Conservation (phyloP, 2,888 invertebrate species). For the Falcaria lacertinaria region DNA sequence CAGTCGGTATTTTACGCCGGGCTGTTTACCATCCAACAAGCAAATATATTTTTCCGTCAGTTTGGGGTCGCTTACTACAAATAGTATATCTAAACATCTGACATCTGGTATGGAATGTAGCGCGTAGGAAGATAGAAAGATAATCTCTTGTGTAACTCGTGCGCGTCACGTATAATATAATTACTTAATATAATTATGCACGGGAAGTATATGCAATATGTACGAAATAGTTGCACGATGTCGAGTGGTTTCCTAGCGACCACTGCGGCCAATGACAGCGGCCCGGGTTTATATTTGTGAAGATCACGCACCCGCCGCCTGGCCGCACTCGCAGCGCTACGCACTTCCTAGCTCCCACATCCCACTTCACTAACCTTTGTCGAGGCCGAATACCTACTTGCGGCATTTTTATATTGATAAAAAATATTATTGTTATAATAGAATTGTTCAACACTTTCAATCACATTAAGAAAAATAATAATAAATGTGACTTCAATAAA, state of each 20-base stretch:
- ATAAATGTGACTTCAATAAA: too few species aligned
- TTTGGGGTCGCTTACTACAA: background rate
- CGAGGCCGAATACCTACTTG: slow-evolving; percentile 23
- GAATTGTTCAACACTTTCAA: too few species aligned
- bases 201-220: background rate
- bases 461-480: too few species aligned
- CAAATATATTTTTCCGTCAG: too few species aligned
- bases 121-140: background rate
- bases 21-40: too few species aligned
- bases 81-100: too few species aligned
- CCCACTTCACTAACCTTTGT: slow-evolving; percentile 22
- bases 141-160: slow-evolving; percentile 14
- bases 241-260: background rate
- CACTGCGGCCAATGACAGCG: slow-evolving; percentile 32
- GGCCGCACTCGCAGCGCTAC: slow-evolving; percentile 30
- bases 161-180: background rate
- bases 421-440: too few species aligned
- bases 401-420: slow-evolving; percentile 13
- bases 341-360: slow-evolving; percentile 43
- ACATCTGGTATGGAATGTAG: background rate
- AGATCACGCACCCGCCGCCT: slow-evolving; percentile 49
- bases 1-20: background rate
- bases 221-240: background rate
- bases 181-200: background rate
- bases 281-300: slow-evolving; percentile 51